A percentile compares a stretch with the other conserved stretches of the same genome.
phyloP scores from a whole-genome alignment of 2,888 invertebrate genomes.

The Neocrepidodera transversa region DNA sequence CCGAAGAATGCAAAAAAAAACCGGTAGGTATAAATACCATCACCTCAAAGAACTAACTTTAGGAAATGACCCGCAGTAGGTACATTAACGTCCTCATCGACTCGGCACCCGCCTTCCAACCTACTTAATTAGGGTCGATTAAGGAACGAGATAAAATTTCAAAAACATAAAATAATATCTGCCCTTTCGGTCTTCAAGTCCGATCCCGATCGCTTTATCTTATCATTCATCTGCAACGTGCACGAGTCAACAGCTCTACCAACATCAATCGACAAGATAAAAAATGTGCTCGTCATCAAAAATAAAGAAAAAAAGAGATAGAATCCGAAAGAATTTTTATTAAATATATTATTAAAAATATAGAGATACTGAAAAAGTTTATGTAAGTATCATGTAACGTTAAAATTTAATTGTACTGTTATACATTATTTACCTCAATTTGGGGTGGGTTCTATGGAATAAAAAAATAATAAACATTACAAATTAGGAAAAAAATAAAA shows the following conservation, averaged over 20 bases:
- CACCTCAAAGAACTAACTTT: constrained; percentile 22
- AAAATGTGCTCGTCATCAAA: constrained; percentile 21
- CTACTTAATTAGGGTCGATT: constrained; percentile 32
- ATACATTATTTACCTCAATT: too few species aligned
- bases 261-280: constrained; percentile 23
- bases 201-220: constrained; percentile 10
- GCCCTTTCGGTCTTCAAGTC: constrained; percentile 27
- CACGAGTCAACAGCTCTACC: constrained; percentile 24
- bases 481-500: too few species aligned
- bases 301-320: too few species aligned
- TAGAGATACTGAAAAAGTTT: too few species aligned
- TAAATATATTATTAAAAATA: too few species aligned
- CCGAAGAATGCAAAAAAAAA: neutral
- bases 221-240: constrained; percentile 21
- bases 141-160: constrained; percentile 26
- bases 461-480: too few species aligned
- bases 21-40: neutral
- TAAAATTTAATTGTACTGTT: too few species aligned
- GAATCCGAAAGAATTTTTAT: too few species aligned
- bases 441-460: too few species aligned
- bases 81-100: constrained; percentile 28
- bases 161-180: constrained; percentile 32
- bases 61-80: constrained; percentile 9
- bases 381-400: too few species aligned
- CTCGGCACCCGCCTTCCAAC: constrained; percentile 25